Base-by-base conservation (phyloP, 2,888 invertebrate genomes). In the Teleogryllus oceanicus region DNA sequence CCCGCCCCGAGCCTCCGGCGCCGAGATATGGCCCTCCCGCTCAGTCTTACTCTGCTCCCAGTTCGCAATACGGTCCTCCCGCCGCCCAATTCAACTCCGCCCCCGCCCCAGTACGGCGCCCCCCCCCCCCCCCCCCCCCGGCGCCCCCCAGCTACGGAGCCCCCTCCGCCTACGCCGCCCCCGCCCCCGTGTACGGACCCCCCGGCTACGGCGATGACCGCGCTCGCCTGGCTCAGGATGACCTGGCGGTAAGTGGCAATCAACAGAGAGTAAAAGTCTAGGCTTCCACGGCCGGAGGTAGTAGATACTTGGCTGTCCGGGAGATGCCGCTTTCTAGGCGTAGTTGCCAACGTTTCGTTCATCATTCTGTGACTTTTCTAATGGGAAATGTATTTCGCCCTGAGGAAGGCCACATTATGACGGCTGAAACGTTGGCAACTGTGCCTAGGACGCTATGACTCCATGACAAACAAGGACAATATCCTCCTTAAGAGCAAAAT, bases 11-110 rank as follows among this genome's bases (percentile, higher is more conserved):
- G n/a, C 80, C 80, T 51, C 81, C 81, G 11, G 79, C 81, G 20
- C 74, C 77, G 49, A 18, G 16, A 18, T 62, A 62, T 16, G 62
- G 16, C 13, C 62, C 16, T 5, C 62, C 62, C n/a, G 16, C 62
- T 5, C 62, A 62, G n/a, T n/a, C 13, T 11, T 78, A 74, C 75
- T 16, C 77, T 16, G 49, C 74, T 20, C 79, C 80, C 50, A 86
- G 88, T 2, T 82, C 85, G 49, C 85, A 85, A 20, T 87, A 88
- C 75, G 87, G 87, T 0, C 84, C 84, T 0, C 87, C 88, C 2
- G 74, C 79, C 24, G 80, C 78, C 51, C 80, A 80, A 74, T 84
- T 8, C 78, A 50, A 18, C 20, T 16, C 21, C 75, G 78, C 81
- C 50, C 82, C n/a, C n/a, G n/a, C n/a, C n/a, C 21, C 79, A 79